Percentiles rank a stretch among this genome's conserved stretches.
These are phyloP conservation scores for Himantopus leucocephalus DNA, from an alignment of 2,113 vertebrate species.

Conservation along the genomic window DNA sequence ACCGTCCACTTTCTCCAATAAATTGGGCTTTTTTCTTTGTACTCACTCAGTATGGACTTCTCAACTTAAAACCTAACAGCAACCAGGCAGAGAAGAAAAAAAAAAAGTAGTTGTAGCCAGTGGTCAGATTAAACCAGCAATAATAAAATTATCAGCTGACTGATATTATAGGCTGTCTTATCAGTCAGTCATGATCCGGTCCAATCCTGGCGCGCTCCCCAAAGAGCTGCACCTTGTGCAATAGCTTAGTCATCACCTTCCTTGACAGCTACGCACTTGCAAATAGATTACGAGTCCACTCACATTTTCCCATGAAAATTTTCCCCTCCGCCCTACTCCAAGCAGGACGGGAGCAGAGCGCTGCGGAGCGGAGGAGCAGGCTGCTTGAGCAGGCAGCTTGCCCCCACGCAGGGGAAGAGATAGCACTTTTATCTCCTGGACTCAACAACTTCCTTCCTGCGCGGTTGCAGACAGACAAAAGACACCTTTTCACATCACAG, in stretches of 20 bases:
- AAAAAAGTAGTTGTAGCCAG: background rate
- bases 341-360: background rate
- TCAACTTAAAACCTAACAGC: background rate
- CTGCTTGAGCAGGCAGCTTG: background rate
- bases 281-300: background rate
- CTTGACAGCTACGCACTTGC: conserved; percentile 5
- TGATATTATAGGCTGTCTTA: background rate
- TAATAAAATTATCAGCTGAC: background rate
- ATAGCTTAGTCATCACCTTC: conserved; percentile 61
- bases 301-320: background rate
- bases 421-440: background rate
- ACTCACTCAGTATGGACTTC: background rate
- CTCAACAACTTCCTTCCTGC: conserved; percentile 52
- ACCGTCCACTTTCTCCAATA: background rate
- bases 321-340: background rate
- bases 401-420: background rate
- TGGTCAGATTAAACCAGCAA: background rate
- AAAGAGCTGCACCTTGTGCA: conserved; percentile 2
- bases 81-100: background rate
- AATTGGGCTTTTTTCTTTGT: background rate
- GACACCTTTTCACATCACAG: background rate
- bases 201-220: background rate
- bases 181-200: background rate
- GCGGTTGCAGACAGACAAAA: background rate
- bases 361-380: background rate